Evolutionary conservation across 2,113 vertebrate genomes (phyloP).

Genomic region (Limnothrissa miodon): DNA sequence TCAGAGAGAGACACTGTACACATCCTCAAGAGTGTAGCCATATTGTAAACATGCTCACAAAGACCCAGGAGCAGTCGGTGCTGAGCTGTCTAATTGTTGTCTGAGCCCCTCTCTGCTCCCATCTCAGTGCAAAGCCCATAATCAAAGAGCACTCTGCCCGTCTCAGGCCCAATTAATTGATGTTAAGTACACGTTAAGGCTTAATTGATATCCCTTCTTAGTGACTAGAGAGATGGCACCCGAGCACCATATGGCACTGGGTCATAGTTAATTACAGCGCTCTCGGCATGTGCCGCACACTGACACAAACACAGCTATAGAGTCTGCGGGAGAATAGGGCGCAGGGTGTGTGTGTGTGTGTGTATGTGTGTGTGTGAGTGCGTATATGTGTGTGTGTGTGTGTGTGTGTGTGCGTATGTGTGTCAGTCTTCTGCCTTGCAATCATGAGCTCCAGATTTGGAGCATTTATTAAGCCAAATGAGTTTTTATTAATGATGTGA

Average conservation of each 20-base stretch:
- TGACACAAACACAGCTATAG: not conserved
- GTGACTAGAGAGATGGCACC: constrained; percentile 33
- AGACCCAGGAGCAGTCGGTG: not conserved
- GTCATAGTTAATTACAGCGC: constrained; percentile 11
- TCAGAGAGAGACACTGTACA: not conserved
- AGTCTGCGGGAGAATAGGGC: not conserved
- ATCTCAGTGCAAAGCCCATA: constrained; percentile 19
- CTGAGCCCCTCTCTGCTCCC: not conserved
- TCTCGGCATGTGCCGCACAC: not conserved
- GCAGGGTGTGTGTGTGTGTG: too few relatives aligned
- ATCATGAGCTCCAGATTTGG: not conserved
- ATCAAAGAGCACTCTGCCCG: constrained; percentile 31
- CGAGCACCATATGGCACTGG: constrained; percentile 30
- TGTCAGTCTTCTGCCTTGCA: not conserved
- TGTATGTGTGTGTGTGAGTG: too few relatives aligned
- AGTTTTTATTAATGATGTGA: not conserved
- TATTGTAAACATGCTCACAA: not conserved
- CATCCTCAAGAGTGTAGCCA: not conserved
- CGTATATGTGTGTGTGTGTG: too few relatives aligned
- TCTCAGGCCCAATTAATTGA: constrained; percentile 50
- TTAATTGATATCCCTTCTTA: constrained; percentile 48
- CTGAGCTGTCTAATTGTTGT: not conserved
- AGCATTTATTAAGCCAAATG: not conserved
- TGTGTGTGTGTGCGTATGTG: not conserved
- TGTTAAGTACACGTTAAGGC: constrained; percentile 43